Conservation (phyloP, 2,888 invertebrate genomes). For the Metallyticus violacea region DNA sequence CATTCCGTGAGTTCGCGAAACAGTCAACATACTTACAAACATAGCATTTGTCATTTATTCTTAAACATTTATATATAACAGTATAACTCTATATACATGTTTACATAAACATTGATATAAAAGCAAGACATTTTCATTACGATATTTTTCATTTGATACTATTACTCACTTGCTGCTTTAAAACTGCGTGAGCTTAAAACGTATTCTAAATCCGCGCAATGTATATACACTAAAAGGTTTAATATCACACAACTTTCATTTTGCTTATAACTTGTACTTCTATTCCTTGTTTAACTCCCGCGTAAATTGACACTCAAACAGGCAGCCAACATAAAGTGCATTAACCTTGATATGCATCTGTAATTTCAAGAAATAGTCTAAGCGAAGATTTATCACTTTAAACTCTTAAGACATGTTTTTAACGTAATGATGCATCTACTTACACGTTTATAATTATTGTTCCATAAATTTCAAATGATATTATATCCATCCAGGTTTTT, state of each 20-base stretch:
- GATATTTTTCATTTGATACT: neutral
- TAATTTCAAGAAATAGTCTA: neutral
- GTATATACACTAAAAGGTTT: neutral
- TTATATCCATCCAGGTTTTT: neutral
- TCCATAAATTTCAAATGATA: neutral
- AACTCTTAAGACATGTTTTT: neutral
- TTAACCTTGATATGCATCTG: neutral
- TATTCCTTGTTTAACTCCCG: neutral
- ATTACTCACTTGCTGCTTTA: neutral
- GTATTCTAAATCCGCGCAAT: neutral
- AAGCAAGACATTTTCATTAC: neutral
- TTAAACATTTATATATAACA: too few relatives aligned
- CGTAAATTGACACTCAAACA: neutral
- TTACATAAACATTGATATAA: neutral
- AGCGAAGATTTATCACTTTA: neutral
- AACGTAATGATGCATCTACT: neutral
- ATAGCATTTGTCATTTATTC: too few relatives aligned
- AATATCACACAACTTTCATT: neutral
- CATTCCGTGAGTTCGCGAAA: too few relatives aligned
- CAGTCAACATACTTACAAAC: neutral
- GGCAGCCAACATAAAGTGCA: neutral
- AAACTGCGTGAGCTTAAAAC: neutral
- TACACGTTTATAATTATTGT: neutral
- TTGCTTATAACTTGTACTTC: neutral
- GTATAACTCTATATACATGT: too few relatives aligned